Percentiles rank a stretch among this genome's conserved stretches.
phyloP scores from a whole-genome alignment of 2,113 vertebrate genomes.

The Podarcis raffonei region DNA sequence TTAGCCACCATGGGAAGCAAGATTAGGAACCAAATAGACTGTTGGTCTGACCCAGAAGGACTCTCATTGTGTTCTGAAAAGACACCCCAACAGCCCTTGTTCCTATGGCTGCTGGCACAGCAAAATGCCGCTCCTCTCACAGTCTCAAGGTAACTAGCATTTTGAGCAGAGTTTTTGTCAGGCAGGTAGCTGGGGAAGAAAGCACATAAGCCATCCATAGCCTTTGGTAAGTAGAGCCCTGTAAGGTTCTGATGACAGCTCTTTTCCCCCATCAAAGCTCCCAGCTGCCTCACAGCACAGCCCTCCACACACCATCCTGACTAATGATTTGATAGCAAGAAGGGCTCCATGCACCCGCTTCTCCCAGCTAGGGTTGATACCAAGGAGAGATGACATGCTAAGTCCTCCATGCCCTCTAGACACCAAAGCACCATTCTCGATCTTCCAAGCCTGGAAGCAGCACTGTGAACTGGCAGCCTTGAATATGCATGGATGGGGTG shows the following conservation, averaged over 20 bases:
- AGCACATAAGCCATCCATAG: neutral
- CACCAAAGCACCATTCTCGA: neutral
- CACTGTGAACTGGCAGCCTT: neutral
- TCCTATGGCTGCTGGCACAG: neutral
- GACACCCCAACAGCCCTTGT: neutral
- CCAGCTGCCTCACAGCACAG: neutral
- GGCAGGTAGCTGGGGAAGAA: neutral
- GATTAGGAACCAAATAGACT: too few relatives aligned
- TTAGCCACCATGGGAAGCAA: neutral
- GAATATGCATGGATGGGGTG: neutral
- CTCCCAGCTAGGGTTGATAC: neutral
- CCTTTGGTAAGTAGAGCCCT: too few relatives aligned
- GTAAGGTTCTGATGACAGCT: neutral
- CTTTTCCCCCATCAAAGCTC: neutral
- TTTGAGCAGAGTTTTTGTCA: neutral
- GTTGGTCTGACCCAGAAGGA: too few relatives aligned
- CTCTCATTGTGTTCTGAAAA: neutral
- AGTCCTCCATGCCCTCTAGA: neutral
- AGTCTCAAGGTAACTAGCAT: neutral
- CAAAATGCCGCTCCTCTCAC: neutral
- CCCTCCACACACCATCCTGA: constrained; percentile 7
- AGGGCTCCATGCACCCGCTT: neutral
- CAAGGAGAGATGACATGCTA: neutral
- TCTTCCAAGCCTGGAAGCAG: neutral
- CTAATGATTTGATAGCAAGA: constrained; percentile 6